These are phyloP conservation scores for Ichneumoninae sp. DNA, from an alignment of 2,888 invertebrate species.

Conservation along the genomic window DNA sequence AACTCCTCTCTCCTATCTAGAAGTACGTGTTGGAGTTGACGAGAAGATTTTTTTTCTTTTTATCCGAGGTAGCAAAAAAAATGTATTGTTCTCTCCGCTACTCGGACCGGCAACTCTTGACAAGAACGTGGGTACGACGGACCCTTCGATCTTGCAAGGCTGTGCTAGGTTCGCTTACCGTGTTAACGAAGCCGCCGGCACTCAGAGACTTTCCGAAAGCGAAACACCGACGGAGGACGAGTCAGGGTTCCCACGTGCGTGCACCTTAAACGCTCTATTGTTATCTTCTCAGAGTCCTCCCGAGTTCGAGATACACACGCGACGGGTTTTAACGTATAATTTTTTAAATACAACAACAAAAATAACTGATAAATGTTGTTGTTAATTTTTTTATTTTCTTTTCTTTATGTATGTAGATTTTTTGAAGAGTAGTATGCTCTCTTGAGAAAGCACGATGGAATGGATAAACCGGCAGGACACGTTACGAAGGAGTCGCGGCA, in stretches of 20 bases:
- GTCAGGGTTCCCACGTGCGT: slow-evolving; percentile 55
- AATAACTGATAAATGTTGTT: not conserved
- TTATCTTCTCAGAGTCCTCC: slow-evolving; percentile 1
- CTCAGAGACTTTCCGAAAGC: slow-evolving; percentile 52
- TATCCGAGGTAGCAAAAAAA: slow-evolving; percentile 26
- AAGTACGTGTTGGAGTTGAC: slow-evolving; percentile 49
- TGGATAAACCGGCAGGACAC: slow-evolving; percentile 71
- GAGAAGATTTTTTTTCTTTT: slow-evolving; percentile 1
- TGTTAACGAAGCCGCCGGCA: slow-evolving; percentile 59
- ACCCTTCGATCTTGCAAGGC: not conserved
- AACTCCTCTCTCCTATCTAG: not conserved
- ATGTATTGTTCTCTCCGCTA: not conserved
- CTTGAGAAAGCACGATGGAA: slow-evolving; percentile 8
- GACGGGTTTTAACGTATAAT: not conserved
- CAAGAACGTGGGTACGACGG: not conserved
- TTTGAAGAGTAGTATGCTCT: not conserved
- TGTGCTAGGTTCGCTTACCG: slow-evolving; percentile 40
- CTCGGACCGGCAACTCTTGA: not conserved
- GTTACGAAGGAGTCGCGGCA: slow-evolving; percentile 82
- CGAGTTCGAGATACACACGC: slow-evolving; percentile 37
- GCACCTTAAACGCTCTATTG: slow-evolving; percentile 48
- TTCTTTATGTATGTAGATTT: not conserved
- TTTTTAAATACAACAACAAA: not conserved
- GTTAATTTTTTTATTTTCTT: not conserved
- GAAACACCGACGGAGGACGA: not conserved